These are phyloP conservation scores for Halocynthia roretzi DNA, from an alignment of 23 tunicate species.

Conservation along the genomic window DNA sequence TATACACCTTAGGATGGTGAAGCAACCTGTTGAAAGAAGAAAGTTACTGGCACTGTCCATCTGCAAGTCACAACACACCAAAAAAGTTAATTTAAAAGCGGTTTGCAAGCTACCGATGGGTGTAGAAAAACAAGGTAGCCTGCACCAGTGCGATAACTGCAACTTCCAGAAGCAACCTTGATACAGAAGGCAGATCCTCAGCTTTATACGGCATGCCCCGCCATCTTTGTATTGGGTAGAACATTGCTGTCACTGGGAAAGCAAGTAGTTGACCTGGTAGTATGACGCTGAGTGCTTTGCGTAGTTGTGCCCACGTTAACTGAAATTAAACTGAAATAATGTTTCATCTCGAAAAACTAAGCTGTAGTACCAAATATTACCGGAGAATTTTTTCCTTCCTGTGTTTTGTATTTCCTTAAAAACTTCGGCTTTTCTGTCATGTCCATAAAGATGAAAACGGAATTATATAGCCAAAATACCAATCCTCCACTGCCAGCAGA, in stretches of 20 bases:
- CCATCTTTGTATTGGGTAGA: constrained; percentile 43
- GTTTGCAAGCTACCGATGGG: constrained; percentile 43
- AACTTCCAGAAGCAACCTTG: constrained; percentile 27
- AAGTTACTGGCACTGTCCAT: too few relatives aligned
- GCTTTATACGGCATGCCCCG: constrained; percentile 36
- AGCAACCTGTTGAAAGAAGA: constrained; percentile 30
- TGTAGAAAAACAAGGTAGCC: constrained; percentile 59
- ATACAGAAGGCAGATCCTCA: constrained; percentile 35
- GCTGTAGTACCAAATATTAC: constrained; percentile 7
- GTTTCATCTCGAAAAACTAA: background rate
- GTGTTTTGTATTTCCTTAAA: constrained; percentile 78
- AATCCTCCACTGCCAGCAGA: constrained; percentile 42
- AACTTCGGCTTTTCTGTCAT: constrained; percentile 60
- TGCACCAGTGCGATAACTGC: constrained; percentile 29
- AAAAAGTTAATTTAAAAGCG: too few relatives aligned
- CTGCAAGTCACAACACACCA: too few relatives aligned
- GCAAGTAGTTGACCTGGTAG: constrained; percentile 12
- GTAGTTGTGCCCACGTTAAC: constrained; percentile 9
- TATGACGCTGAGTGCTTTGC: constrained; percentile 14
- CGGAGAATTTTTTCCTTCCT: constrained; percentile 85
- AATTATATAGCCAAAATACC: constrained; percentile 49
- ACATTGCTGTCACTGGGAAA: background rate
- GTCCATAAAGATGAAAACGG: constrained; percentile 55
- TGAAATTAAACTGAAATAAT: background rate
- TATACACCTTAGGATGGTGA: constrained; percentile 67